Conservation (phyloP, 1,140 invertebrate genomes). For the Halictus rubicundus region DNA sequence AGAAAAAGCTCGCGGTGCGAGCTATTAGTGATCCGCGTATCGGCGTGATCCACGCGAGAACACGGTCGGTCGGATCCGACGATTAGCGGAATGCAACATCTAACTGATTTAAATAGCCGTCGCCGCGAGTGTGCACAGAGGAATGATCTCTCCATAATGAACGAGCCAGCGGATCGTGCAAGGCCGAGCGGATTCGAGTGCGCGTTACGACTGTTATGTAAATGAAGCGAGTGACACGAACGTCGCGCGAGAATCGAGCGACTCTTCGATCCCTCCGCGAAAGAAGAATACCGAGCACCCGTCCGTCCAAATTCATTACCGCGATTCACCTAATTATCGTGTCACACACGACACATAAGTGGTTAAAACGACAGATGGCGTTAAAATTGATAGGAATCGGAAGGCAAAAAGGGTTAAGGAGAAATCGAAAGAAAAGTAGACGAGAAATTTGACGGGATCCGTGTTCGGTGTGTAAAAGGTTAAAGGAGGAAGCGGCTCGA, state of each 20-base stretch:
- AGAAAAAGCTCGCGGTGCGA: no score
- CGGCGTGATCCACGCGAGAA: background rate
- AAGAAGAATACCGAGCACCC: background rate
- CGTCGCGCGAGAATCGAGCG: background rate
- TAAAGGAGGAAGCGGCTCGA: background rate
- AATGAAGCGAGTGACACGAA: conserved; percentile 38
- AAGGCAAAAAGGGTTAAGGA: no score
- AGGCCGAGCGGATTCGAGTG: conserved; percentile 34
- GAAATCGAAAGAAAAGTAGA: no score
- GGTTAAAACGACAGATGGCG: no score
- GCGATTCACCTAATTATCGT: no score
- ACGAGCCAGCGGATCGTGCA: conserved; percentile 19
- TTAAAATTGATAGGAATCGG: no score
- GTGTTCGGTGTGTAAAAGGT: no score
- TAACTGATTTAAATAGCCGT: conserved; percentile 6
- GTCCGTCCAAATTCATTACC: background rate
- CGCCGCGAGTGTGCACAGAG: background rate
- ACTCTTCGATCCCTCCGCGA: background rate
- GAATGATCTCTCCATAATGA: conserved; percentile 20
- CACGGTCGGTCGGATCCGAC: background rate
- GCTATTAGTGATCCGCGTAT: no score
- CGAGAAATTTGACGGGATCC: no score
- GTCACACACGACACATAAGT: no score
- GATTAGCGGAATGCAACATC: conserved; percentile 3
- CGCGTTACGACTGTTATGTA: conserved; percentile 43